These are phyloP conservation scores for Adoxophyes honmai DNA, from an alignment of 1,140 invertebrate genomes.

Conservation along the genomic window DNA sequence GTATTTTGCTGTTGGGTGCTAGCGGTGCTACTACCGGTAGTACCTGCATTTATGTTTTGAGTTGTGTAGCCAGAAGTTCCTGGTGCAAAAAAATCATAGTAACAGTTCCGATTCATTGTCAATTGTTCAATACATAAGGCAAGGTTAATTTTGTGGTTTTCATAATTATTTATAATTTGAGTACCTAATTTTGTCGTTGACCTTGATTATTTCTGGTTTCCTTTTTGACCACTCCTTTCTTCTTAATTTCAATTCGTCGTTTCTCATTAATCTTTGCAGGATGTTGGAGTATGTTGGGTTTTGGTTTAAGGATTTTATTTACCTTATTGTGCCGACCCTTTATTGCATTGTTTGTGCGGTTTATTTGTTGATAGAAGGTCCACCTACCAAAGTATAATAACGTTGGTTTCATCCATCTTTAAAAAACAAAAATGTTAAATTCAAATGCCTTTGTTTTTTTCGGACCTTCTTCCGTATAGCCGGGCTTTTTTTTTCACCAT, in stretches of 20 bases:
- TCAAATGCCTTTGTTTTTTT: no score
- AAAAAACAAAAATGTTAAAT: no score
- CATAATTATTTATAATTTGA: not conserved
- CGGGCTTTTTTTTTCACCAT: no score
- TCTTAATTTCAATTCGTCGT: not conserved
- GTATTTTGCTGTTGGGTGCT: conserved; percentile 3
- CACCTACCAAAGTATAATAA: not conserved
- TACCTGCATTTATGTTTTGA: conserved; percentile 9
- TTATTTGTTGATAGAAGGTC: not conserved
- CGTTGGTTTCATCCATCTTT: not conserved
- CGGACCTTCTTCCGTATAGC: no score
- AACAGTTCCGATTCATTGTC: not conserved
- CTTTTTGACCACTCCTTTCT: not conserved
- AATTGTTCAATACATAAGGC: no score
- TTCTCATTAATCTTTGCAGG: not conserved
- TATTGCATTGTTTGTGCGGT: not conserved
- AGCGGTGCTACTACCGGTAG: conserved; percentile 5
- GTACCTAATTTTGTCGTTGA: not conserved
- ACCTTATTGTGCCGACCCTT: not conserved
- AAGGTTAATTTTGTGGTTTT: no score
- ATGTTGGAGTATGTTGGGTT: not conserved
- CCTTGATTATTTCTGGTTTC: not conserved
- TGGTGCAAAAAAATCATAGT: conserved; percentile 6
- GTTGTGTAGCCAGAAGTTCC: conserved; percentile 8
- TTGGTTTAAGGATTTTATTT: not conserved